These are phyloP conservation scores for Diarsia rubi DNA, from an alignment of 2,888 invertebrate species.

Conservation along the genomic window DNA sequence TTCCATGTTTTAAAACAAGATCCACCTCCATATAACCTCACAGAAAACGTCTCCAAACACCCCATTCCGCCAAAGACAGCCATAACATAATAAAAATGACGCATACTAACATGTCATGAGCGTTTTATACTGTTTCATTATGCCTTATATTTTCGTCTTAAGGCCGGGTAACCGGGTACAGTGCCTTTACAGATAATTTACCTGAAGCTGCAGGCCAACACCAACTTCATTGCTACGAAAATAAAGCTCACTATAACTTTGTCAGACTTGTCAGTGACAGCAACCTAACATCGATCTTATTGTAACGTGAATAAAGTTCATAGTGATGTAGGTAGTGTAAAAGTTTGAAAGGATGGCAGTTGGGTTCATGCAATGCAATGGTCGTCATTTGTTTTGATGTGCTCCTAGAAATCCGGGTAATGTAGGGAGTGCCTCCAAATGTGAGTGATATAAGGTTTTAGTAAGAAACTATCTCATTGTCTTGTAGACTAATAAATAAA, in stretches of 20 bases:
- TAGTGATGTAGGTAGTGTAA: not conserved
- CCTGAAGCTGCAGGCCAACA: not conserved
- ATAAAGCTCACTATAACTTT: not conserved
- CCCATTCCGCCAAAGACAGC: not conserved
- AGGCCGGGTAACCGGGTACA: constrained; percentile 27
- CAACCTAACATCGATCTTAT: not conserved
- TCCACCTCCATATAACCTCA: not conserved
- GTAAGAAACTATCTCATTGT: constrained; percentile 21
- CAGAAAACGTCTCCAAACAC: constrained; percentile 1
- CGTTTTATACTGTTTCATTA: constrained; percentile 58
- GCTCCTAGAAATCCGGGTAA: constrained; percentile 53
- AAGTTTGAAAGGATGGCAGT: constrained; percentile 14
- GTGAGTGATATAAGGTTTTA: constrained; percentile 32
- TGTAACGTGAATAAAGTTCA: not conserved
- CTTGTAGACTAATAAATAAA: not conserved
- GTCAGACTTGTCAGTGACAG: not conserved
- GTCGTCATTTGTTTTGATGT: constrained; percentile 70
- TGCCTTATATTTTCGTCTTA: constrained; percentile 57
- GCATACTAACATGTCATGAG: constrained; percentile 30
- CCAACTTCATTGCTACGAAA: not conserved
- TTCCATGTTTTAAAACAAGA: not conserved
- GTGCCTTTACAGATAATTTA: not conserved
- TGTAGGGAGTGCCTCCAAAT: constrained; percentile 44
- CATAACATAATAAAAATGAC: constrained; percentile 43
- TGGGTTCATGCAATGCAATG: constrained; percentile 68